Conservation (phyloP, 2,797 vertebrate species). For the Liasis olivaceus region DNA sequence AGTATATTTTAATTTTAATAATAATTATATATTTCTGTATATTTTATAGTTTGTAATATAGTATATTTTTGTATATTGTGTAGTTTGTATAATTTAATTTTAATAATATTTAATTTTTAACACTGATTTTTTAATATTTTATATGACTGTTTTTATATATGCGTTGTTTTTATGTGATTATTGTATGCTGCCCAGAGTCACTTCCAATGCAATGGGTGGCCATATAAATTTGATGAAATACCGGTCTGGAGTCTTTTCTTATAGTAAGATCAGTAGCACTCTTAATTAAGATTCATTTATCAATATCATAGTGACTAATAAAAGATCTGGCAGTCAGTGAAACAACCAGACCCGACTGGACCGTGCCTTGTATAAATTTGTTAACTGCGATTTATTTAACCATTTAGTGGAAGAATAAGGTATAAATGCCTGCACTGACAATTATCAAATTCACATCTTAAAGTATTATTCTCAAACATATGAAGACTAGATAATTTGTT, state of each 20-base stretch:
- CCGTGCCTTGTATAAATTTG: not conserved
- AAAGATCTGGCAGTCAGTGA: not conserved
- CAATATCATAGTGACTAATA: not conserved
- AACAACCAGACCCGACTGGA: not conserved
- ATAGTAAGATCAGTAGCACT: not conserved
- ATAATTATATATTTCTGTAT: too few relatives aligned
- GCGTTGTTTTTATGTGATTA: too few relatives aligned
- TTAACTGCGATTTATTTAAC: not conserved
- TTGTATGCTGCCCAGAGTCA: too few relatives aligned
- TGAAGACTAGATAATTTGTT: not conserved
- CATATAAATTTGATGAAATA: too few relatives aligned
- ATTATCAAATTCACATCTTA: not conserved
- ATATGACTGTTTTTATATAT: too few relatives aligned
- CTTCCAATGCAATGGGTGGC: too few relatives aligned
- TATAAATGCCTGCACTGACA: not conserved
- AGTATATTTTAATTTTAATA: not conserved
- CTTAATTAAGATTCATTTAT: not conserved
- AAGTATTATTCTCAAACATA: not conserved
- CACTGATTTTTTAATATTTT: too few relatives aligned
- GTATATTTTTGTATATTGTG: too few relatives aligned
- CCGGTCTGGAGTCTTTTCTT: not conserved
- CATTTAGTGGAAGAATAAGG: not conserved
- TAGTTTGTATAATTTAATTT: too few relatives aligned
- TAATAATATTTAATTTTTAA: too few relatives aligned
- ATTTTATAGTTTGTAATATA: too few relatives aligned